phyloP scores from a whole-genome alignment of 2,797 vertebrate genomes.

The Agapornis canus region DNA sequence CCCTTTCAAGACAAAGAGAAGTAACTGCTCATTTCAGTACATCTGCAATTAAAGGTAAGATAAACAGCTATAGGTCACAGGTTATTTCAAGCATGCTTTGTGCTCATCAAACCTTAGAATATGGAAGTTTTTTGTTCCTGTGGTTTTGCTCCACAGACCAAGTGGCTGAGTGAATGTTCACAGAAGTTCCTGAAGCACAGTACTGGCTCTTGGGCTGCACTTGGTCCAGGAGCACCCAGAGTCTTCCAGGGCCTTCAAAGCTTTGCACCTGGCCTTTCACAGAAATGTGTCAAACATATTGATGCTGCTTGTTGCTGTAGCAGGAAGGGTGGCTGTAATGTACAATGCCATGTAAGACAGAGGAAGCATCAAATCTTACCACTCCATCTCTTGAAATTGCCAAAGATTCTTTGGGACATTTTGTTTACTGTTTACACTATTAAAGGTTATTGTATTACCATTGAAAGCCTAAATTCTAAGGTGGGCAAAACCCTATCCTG shows the following conservation, averaged over 20 bases:
- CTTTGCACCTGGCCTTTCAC: not conserved
- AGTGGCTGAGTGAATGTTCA: not conserved
- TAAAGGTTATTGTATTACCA: not conserved
- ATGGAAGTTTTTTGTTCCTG: not conserved
- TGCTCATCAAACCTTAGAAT: not conserved
- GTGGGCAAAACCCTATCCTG: not conserved
- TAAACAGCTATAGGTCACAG: not conserved
- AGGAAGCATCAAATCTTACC: not conserved
- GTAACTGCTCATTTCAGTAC: not conserved
- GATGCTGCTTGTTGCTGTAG: not conserved
- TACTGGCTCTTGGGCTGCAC: not conserved
- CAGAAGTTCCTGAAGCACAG: not conserved
- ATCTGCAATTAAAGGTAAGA: not conserved
- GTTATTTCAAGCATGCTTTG: not conserved
- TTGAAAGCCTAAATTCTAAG: not conserved
- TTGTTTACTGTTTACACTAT: rapidly evolving
- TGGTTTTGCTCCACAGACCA: not conserved
- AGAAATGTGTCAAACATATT: not conserved
- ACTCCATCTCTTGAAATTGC: not conserved
- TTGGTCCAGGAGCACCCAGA: not conserved
- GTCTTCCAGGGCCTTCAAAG: not conserved
- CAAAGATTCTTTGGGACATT: not conserved
- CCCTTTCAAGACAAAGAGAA: not conserved
- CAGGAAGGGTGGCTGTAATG: not conserved
- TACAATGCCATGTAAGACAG: not conserved